Evolutionary conservation across 2,113 vertebrate genomes (phyloP).

Genomic region (Cynoglossus semilaevis): DNA sequence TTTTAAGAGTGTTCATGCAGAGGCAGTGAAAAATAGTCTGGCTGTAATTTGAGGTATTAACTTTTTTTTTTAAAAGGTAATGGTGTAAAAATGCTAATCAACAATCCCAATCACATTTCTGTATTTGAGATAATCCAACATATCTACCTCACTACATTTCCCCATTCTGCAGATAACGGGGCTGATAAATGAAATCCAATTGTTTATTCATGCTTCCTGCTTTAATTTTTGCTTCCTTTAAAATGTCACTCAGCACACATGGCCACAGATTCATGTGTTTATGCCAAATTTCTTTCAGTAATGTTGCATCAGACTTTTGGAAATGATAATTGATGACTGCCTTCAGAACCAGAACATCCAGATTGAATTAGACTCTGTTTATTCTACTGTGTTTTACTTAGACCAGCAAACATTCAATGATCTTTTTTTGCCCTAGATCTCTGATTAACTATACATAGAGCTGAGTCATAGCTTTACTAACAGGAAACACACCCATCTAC

Average conservation of each 20-base stretch:
- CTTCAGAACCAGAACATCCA: neutral
- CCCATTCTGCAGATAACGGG: no score
- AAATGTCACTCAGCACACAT: neutral
- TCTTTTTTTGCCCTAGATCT: constrained; percentile 3
- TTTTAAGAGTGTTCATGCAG: neutral
- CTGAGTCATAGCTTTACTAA: constrained; percentile 58
- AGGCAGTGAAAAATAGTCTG: no score
- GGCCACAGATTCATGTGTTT: neutral
- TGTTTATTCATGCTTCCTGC: neutral
- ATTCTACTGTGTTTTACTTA: constrained; percentile 18
- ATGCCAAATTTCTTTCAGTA: neutral
- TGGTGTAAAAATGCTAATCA: no score
- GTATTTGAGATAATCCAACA: no score
- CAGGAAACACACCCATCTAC: constrained; percentile 42
- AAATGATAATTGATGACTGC: neutral
- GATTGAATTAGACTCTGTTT: constrained; percentile 12
- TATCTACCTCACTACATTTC: no score
- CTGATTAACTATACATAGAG: constrained; percentile 41
- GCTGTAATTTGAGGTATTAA: no score
- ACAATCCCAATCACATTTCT: no score
- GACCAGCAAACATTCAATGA: constrained; percentile 2
- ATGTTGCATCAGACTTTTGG: neutral
- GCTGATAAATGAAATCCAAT: no score
- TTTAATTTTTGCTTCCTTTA: neutral
- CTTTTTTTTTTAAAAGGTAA: no score